These are phyloP conservation scores for Lipophrys pholis DNA, from an alignment of 2,113 vertebrate genomes.

Conservation along the genomic window DNA sequence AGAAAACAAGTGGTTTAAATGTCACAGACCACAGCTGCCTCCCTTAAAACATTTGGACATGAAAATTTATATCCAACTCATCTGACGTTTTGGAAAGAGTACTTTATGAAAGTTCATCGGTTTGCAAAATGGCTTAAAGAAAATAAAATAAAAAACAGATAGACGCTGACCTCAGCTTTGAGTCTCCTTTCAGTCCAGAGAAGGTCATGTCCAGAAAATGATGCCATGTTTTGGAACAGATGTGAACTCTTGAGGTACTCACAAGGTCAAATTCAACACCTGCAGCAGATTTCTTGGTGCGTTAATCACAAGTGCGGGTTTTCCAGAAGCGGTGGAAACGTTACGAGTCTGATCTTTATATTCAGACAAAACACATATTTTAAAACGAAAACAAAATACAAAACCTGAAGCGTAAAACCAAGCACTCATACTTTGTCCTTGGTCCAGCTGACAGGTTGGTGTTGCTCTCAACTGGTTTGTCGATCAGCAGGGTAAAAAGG, in stretches of 20 bases:
- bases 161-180: conserved; percentile 31
- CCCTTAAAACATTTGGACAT: conserved; percentile 24
- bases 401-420: too few relatives aligned
- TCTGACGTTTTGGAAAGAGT: conserved; percentile 11
- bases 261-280: conserved; percentile 25
- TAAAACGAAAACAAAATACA: neutral
- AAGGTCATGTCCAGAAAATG: conserved; percentile 19
- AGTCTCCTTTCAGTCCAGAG: conserved; percentile 26
- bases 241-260: conserved; percentile 27
- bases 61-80: conserved; percentile 22
- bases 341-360: neutral
- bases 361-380: neutral
- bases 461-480: neutral
- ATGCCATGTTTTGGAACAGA: conserved; percentile 22
- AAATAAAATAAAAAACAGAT: conserved; percentile 9
- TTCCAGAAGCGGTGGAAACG: neutral
- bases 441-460: neutral
- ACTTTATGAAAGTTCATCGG: conserved; percentile 8
- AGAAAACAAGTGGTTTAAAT: conserved; percentile 7
- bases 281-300: conserved; percentile 23
- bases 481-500: neutral
- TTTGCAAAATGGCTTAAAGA: conserved; percentile 2
- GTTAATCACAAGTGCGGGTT: neutral
- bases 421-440: neutral
- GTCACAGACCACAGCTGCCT: conserved; percentile 11